phyloP scores from a whole-genome alignment of 1,140 invertebrate species.

The Drosophila virilis region DNA sequence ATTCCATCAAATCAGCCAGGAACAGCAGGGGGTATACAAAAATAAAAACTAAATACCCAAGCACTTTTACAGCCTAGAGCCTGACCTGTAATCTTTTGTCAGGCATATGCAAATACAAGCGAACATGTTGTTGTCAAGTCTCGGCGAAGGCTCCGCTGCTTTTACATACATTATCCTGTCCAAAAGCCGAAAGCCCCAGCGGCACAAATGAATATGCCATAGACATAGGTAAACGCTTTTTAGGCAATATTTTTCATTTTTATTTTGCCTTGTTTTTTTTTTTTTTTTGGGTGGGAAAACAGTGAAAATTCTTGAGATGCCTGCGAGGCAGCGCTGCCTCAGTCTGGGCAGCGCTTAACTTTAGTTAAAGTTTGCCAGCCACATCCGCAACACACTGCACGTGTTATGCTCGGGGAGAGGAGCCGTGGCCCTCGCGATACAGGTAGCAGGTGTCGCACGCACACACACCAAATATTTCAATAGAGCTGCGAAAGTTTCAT shows the following conservation, averaged over 20 bases:
- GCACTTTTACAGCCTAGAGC: slow-evolving; percentile 3
- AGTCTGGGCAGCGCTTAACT: slow-evolving; percentile 42
- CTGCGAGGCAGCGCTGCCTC: slow-evolving; percentile 28
- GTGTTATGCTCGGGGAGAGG: slow-evolving; percentile 40
- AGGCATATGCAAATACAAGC: slow-evolving; percentile 40
- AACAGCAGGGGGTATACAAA: background rate
- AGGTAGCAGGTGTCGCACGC: slow-evolving; percentile 62
- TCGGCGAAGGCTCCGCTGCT: slow-evolving; percentile 44
- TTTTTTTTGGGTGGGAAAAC: background rate
- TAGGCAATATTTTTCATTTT: slow-evolving; percentile 14
- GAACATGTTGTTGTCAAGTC: slow-evolving; percentile 53
- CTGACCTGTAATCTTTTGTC: slow-evolving; percentile 23
- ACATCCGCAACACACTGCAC: slow-evolving; percentile 30
- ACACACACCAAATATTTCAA: slow-evolving; percentile 63
- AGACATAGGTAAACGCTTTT: slow-evolving; percentile 30
- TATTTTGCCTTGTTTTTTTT: background rate
- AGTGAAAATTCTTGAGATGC: slow-evolving; percentile 60
- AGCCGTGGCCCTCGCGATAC: too few relatives aligned
- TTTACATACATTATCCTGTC: slow-evolving; percentile 51
- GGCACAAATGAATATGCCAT: slow-evolving; percentile 45
- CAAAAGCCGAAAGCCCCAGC: slow-evolving; percentile 21
- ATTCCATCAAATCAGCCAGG: too few relatives aligned
- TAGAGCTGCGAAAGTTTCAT: slow-evolving; percentile 72
- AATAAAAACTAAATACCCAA: slow-evolving; percentile 5
- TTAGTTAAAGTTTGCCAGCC: slow-evolving; percentile 51